Conservation (phyloP, 1,140 invertebrate species). For the Babylonia areolata region DNA sequence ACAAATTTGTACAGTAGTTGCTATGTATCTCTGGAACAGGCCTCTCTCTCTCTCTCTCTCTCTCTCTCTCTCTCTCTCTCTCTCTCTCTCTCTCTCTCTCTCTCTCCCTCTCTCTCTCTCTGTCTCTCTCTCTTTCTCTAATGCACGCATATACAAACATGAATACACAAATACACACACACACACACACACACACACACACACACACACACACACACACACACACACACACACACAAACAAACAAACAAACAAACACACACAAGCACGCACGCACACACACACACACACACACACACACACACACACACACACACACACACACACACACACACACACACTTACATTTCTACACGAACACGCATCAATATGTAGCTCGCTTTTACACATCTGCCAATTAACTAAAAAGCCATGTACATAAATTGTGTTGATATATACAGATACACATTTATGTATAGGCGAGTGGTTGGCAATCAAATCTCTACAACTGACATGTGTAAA, state of each 20-base stretch:
- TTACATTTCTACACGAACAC: no score
- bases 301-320: background rate
- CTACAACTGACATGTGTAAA: no score
- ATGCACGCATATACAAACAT: background rate
- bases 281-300: background rate
- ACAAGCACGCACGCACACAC: background rate
- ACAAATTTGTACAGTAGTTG: constrained; percentile 15
- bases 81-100: background rate
- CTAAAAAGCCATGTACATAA: no score
- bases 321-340: no score
- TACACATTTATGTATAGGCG: no score
- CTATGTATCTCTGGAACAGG: background rate
- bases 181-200: constrained; percentile 5
- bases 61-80: background rate
- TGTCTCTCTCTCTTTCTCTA: background rate
- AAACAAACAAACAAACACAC: background rate
- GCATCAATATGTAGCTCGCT: no score
- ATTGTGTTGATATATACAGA: no score
- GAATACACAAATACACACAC: no score
- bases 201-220: background rate
- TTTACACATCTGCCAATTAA: no score
- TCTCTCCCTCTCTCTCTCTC: constrained; percentile 7
- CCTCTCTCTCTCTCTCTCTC: background rate
- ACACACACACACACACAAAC: background rate
- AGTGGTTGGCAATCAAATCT: no score